Base-by-base conservation (phyloP, 2,888 invertebrate genomes). In the Agriotes lineatus region DNA sequence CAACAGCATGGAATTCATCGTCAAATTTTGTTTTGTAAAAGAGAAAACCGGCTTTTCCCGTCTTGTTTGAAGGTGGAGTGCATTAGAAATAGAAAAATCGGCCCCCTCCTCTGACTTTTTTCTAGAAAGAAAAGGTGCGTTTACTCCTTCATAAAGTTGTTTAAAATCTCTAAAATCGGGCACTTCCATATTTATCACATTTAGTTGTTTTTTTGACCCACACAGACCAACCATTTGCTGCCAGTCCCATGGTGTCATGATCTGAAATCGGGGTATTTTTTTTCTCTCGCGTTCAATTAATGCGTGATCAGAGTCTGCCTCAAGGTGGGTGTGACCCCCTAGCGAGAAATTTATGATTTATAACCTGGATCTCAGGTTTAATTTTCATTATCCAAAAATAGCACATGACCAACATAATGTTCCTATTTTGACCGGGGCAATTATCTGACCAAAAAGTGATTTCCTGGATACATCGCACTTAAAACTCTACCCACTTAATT, bases 211-310 rank as follows among this genome's bases (percentile, higher is more conserved):
- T 52, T 66, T 48, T 12, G 30, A 22, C 14, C 64, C 58, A 22
- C 70, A 70, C 39, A 70, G 30, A 18, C 66, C 18, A 6, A 59
- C 45, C 58, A 72, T 48, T 25, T 73, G 73, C 22, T 71, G 70
- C 63, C 70, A 72, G 52, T 73, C 70, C 71, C 73, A 72, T 7
- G 73, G 68, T 9, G 71, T 73, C 50, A 71, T 63, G 0, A 73
- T 67, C 56, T 67, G 52, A 30, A 72, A 60, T 37, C 60, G 65
- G 4, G 58, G 67, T 18, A 59, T 7, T 37, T 70, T 72, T 48
- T 74, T 74, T 70, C 58, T 67, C 39, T 65, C 70, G 1, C 71
- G 52, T 39, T 74, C 70, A 14, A 67, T 72, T 6, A 67, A 1
- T 7, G 72, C 59, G 59, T 69, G 69, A 50, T 14, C 39, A 2